These are phyloP conservation scores for Dinoponera quadriceps DNA, from an alignment of 1,140 invertebrate species.

Conservation along the genomic window DNA sequence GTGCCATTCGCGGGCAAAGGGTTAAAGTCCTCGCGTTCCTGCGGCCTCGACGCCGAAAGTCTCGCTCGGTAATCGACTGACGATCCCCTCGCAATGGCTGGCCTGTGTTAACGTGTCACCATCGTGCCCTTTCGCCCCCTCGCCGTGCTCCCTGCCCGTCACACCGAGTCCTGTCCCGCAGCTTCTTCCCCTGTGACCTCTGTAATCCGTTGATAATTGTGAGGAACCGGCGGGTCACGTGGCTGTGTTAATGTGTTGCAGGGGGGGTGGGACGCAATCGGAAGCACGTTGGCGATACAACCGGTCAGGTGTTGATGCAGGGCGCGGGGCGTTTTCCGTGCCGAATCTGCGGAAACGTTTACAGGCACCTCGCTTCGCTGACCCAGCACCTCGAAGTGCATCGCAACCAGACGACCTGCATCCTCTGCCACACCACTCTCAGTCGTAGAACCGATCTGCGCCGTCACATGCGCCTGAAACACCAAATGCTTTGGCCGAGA, in stretches of 20 bases:
- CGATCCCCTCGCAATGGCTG: conserved; percentile 56
- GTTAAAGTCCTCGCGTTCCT: conserved; percentile 40
- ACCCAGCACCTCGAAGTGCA: conserved; percentile 87
- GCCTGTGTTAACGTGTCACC: conserved; percentile 57
- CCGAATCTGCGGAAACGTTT: conserved; percentile 86
- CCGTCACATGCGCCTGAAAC: conserved; percentile 85
- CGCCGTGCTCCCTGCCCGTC: conserved; percentile 15
- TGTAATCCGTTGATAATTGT: conserved; percentile 43
- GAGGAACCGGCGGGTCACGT: conserved; percentile 81
- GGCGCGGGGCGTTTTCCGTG: conserved; percentile 85
- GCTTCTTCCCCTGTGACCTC: no score
- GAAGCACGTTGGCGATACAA: conserved; percentile 85
- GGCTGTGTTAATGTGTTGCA: conserved; percentile 85
- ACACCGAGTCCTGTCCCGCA: neutral
- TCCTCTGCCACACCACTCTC: conserved; percentile 86
- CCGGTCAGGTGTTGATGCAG: conserved; percentile 85
- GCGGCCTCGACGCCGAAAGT: conserved; percentile 15
- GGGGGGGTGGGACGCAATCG: conserved; percentile 85
- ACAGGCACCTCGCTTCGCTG: conserved; percentile 86
- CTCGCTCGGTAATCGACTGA: conserved; percentile 49
- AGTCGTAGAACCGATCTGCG: conserved; percentile 86
- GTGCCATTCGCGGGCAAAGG: conserved; percentile 24
- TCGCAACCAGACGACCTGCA: conserved; percentile 86
- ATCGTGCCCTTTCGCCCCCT: neutral
- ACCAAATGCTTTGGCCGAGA: conserved; percentile 86